A percentile compares a stretch with the other conserved stretches of the same genome.
phyloP scores from a whole-genome alignment of 1,140 invertebrate species.

The Camponotus vicinus region DNA sequence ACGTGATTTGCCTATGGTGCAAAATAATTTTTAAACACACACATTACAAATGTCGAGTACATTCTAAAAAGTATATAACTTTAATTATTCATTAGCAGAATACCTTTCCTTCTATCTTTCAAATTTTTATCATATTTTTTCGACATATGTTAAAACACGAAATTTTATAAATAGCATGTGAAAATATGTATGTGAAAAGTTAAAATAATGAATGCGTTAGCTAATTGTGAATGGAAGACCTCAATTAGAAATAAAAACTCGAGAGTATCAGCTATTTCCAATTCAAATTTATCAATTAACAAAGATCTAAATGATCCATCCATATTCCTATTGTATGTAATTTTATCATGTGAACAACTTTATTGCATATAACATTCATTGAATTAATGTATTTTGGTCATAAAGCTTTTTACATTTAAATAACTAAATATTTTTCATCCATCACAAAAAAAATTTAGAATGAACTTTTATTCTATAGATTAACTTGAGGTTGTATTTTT shows the following conservation, averaged over 20 bases:
- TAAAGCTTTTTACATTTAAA: slow-evolving; percentile 34
- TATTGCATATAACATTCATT: neutral
- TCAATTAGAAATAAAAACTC: slow-evolving; percentile 11
- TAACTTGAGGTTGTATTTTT: neutral
- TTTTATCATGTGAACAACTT: slow-evolving; percentile 13
- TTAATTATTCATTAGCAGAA: neutral
- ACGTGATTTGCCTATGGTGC: neutral
- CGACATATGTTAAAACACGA: neutral
- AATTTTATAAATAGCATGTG: slow-evolving; percentile 7
- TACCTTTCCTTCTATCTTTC: neutral
- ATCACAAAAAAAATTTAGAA: neutral
- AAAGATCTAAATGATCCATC: slow-evolving; percentile 20
- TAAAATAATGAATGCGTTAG: slow-evolving; percentile 24
- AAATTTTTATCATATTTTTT: slow-evolving; percentile 3
- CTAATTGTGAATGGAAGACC: neutral
- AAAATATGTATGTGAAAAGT: neutral
- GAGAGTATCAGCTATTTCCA: neutral
- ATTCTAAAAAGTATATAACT: neutral
- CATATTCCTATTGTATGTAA: slow-evolving; percentile 10
- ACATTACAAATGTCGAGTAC: neutral
- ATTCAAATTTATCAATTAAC: slow-evolving; percentile 38
- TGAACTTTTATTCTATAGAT: slow-evolving; percentile 6
- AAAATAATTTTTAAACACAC: neutral
- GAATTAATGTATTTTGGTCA: neutral
- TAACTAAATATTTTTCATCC: neutral